phyloP scores from a whole-genome alignment of 2,113 vertebrate genomes.

The Atlantisia rogersi region DNA sequence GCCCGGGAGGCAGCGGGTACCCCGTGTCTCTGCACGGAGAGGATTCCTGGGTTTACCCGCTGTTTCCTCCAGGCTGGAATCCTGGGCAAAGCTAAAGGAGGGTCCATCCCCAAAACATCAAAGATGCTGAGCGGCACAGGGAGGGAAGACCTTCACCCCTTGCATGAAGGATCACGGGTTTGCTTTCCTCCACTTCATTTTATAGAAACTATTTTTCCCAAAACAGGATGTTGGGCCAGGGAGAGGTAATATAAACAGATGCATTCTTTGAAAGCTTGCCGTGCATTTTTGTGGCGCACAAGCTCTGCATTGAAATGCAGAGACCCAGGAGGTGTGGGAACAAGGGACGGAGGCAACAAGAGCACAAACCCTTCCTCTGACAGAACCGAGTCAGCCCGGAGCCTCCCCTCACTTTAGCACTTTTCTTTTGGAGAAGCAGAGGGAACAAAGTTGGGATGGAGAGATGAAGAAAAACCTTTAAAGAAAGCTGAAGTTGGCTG shows the following conservation, averaged over 20 bases:
- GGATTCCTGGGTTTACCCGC: rapidly evolving
- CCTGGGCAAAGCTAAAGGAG: neutral
- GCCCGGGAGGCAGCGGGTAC: neutral
- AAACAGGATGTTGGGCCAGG: constrained; percentile 29
- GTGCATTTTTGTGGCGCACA: neutral
- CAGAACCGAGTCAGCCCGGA: neutral
- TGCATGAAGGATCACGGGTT: neutral
- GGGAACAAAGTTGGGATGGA: neutral
- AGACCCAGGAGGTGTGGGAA: neutral
- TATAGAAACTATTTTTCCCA: neutral
- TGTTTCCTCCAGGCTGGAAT: neutral
- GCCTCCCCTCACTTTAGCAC: neutral
- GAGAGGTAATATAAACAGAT: constrained; percentile 41
- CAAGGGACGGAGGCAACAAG: neutral
- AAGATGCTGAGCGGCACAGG: too few relatives aligned
- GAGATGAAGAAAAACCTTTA: neutral
- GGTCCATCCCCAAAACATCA: neutral
- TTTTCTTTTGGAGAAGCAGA: neutral
- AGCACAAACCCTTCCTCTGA: neutral
- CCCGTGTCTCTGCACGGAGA: neutral
- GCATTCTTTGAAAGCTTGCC: constrained; percentile 16
- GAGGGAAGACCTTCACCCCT: neutral
- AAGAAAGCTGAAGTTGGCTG: neutral
- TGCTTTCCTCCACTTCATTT: neutral
- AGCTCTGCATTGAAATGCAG: neutral